These are phyloP conservation scores for Melanotus villosus DNA, from an alignment of 2,888 invertebrate species.

Conservation along the genomic window DNA sequence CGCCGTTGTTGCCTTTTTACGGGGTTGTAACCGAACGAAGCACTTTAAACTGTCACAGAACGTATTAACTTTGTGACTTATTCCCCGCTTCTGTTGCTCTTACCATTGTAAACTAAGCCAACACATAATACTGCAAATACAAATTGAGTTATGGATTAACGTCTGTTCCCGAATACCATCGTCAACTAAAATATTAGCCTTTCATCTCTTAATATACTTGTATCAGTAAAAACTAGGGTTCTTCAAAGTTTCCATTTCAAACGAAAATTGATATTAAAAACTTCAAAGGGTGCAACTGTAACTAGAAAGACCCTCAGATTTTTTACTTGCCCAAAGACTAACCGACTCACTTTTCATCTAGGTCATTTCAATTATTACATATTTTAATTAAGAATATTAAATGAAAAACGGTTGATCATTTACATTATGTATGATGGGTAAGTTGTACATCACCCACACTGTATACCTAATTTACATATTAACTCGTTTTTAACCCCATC, in stretches of 20 bases:
- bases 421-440: constrained; percentile 10
- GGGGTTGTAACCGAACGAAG: constrained; percentile 42
- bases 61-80: constrained; percentile 47
- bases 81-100: constrained; percentile 44
- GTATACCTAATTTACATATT: constrained; percentile 27
- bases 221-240: too few relatives aligned
- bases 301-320: too few relatives aligned
- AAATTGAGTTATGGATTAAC: constrained; percentile 34
- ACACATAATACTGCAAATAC: constrained; percentile 35
- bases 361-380: constrained; percentile 31
- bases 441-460: constrained; percentile 19
- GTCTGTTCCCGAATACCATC: constrained; percentile 19
- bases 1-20: constrained; percentile 45
- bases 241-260: too few relatives aligned
- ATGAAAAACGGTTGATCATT: constrained; percentile 31
- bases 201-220: too few relatives aligned
- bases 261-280: too few relatives aligned
- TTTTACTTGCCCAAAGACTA: background rate
- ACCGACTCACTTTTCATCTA: constrained; percentile 20
- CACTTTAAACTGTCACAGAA: constrained; percentile 47
- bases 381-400: constrained; percentile 33
- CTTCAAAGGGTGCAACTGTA: too few relatives aligned
- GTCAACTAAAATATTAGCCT: constrained; percentile 17
- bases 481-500: constrained; percentile 33
- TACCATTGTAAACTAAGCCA: constrained; percentile 37